Evolutionary conservation across 2,797 vertebrate species (phyloP).

Genomic region (Schizopygopsis pylzovi): DNA sequence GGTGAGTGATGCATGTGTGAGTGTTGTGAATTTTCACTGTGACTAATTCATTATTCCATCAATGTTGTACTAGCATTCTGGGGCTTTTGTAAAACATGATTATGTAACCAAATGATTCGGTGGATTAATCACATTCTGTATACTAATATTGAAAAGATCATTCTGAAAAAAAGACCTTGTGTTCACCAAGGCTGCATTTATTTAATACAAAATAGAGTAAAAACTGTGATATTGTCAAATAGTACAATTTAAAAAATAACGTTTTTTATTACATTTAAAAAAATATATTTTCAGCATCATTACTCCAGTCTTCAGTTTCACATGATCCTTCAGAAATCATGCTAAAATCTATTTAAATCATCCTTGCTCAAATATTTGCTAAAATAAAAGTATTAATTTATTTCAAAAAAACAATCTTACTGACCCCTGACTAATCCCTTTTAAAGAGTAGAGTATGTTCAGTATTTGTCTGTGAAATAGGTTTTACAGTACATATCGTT

Average conservation of each 20-base stretch:
- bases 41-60: not conserved
- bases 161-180: not conserved
- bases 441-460: not conserved
- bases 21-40: not conserved
- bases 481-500: not conserved
- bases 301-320: too few relatives aligned
- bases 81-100: not conserved
- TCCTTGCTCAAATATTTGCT: not conserved
- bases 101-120: not conserved
- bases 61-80: not conserved
- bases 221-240: too few relatives aligned
- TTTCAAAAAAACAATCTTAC: not conserved
- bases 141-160: not conserved
- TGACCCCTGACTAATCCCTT: not conserved
- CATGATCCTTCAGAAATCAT: too few relatives aligned
- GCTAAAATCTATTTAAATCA: not conserved
- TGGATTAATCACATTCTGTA: not conserved
- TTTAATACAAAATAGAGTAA: too few relatives aligned
- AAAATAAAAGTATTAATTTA: not conserved
- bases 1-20: constrained; percentile 71
- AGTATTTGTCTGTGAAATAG: not conserved
- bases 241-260: too few relatives aligned
- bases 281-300: too few relatives aligned
- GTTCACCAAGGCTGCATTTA: too few relatives aligned
- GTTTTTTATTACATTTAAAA: too few relatives aligned